Conservation (phyloP, 2,113 vertebrate species). For the Anas platyrhynchos region DNA sequence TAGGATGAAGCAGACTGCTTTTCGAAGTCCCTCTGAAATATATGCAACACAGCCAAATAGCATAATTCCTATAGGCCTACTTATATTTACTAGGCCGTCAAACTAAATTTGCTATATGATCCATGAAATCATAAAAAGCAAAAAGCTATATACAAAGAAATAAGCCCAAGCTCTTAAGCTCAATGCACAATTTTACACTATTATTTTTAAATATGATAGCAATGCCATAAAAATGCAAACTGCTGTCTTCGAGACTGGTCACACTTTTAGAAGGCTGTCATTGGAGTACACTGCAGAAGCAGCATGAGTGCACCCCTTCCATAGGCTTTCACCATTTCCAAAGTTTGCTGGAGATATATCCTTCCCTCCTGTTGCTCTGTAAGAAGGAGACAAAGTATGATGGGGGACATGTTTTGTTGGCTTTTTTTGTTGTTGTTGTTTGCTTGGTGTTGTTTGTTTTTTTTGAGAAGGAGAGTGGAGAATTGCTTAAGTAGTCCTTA, state of each 20-base stretch:
- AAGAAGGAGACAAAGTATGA: not conserved
- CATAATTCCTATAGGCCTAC: conserved; percentile 1
- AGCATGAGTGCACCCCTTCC: fast-evolving
- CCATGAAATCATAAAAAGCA: conserved; percentile 22
- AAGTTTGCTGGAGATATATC: not conserved
- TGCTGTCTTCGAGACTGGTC: not conserved
- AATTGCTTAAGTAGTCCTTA: not conserved
- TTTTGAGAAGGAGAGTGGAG: not conserved
- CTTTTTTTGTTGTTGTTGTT: not conserved
- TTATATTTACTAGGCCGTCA: conserved; percentile 12
- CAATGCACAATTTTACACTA: not conserved
- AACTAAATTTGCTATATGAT: conserved; percentile 4
- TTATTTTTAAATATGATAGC: not conserved
- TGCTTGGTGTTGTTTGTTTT: not conserved
- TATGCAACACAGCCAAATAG: not conserved
- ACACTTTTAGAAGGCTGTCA: not conserved
- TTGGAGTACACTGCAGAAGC: not conserved
- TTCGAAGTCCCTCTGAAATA: conserved; percentile 1
- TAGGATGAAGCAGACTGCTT: not conserved
- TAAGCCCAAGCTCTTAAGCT: not conserved
- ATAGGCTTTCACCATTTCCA: fast-evolving
- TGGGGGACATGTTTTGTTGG: too few relatives aligned
- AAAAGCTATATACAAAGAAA: not conserved
- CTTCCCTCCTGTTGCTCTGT: not conserved
- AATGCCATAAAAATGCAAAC: not conserved